phyloP scores from a whole-genome alignment of 2,888 invertebrate genomes.

The Hofmannophila pseudospretella region DNA sequence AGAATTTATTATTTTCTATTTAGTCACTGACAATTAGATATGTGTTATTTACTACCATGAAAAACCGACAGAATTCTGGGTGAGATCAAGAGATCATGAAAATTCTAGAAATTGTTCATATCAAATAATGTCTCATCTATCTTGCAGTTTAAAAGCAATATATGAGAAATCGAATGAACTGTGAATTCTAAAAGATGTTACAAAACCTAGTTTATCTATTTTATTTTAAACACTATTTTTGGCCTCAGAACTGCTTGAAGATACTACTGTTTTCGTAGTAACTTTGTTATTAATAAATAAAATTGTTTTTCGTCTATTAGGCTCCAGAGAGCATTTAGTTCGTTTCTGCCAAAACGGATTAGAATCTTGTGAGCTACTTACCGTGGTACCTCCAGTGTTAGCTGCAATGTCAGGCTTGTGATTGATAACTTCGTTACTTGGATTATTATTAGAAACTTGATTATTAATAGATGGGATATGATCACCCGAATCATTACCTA shows the following conservation, averaged over 20 bases:
- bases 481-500: conserved; percentile 36
- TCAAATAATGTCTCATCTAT: conserved; percentile 49
- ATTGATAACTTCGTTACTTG: conserved; percentile 34
- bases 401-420: conserved; percentile 38
- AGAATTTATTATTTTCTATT: too few relatives aligned
- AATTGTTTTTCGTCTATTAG: conserved; percentile 71
- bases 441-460: conserved; percentile 28
- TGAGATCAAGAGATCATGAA: conserved; percentile 64
- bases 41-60: conserved; percentile 2
- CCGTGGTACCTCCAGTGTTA: conserved; percentile 38
- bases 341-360: conserved; percentile 71
- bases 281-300: conserved; percentile 71
- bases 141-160: conserved; percentile 54
- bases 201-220: conserved; percentile 26
- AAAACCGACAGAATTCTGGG: conserved; percentile 27
- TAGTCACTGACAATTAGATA: too few relatives aligned
- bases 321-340: conserved; percentile 59
- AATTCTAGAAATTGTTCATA: conserved; percentile 39
- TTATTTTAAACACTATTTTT: conserved; percentile 28
- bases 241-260: conserved; percentile 26
- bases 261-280: conserved; percentile 45
- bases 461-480: conserved; percentile 23
- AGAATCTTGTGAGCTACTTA: conserved; percentile 65
- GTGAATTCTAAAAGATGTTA: conserved; percentile 14
- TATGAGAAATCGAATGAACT: conserved; percentile 53